Conservation (phyloP, 2,113 vertebrate genomes). For the Mohoua ochrocephala region DNA sequence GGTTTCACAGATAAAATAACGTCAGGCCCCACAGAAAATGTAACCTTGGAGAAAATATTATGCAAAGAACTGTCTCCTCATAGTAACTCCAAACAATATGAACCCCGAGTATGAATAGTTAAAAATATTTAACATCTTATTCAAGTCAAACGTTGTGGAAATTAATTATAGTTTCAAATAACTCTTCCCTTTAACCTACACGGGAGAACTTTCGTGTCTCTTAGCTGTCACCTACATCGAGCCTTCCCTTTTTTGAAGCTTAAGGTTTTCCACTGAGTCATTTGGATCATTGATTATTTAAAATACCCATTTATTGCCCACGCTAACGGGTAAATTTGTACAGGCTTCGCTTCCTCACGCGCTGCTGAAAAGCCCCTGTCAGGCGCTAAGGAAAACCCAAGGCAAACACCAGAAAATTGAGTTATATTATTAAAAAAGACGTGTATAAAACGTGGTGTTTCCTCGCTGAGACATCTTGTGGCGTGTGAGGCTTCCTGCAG, state of each 20-base stretch:
- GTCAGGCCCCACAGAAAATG: not conserved
- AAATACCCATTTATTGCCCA: not conserved
- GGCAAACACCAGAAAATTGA: not conserved
- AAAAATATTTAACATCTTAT: not conserved
- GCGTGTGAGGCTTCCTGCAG: not conserved
- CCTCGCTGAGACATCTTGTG: conserved; percentile 38
- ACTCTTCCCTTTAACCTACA: not conserved
- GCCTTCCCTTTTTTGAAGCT: not conserved
- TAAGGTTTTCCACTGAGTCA: not conserved
- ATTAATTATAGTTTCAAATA: not conserved
- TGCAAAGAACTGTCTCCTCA: not conserved
- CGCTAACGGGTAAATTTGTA: not conserved
- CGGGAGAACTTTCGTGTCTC: not conserved
- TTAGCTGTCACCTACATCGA: not conserved
- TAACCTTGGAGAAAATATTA: not conserved
- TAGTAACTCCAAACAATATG: not conserved
- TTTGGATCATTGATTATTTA: not conserved
- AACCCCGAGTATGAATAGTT: not conserved
- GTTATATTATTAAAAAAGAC: not conserved
- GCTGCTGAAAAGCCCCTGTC: not conserved
- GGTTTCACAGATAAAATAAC: not conserved
- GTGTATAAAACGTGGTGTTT: not conserved
- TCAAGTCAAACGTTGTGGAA: not conserved
- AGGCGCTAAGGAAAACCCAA: not conserved
- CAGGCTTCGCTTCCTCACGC: not conserved